phyloP scores from a whole-genome alignment of 2,113 vertebrate genomes.

The Pao palembangensis region DNA sequence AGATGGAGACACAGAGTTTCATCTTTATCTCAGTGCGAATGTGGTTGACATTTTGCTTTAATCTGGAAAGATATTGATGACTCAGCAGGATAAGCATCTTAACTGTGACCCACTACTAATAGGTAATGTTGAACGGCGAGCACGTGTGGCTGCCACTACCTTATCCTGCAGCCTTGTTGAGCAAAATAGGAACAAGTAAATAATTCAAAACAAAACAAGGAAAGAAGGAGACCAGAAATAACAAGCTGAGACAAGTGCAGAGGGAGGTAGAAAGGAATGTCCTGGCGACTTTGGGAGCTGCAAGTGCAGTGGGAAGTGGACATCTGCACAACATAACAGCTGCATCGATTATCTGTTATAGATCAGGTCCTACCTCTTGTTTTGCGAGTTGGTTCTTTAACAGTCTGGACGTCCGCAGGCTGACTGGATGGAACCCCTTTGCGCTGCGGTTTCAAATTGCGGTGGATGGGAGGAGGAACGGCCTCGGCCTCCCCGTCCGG shows the following conservation, averaged over 20 bases:
- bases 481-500: not conserved
- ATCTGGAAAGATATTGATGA: not conserved
- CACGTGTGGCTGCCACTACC: constrained; percentile 8
- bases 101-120: constrained; percentile 1
- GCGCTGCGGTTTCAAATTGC: constrained; percentile 64
- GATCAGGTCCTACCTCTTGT: constrained; percentile 24
- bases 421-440: constrained; percentile 22
- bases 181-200: constrained; percentile 41
- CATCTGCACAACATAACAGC: no score
- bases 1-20: not conserved
- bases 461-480: constrained; percentile 56
- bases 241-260: not conserved
- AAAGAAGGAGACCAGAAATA: not conserved
- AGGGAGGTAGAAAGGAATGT: not conserved
- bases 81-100: no score
- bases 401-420: constrained; percentile 11
- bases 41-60: not conserved
- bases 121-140: constrained; percentile 1
- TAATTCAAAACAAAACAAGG: constrained; percentile 44
- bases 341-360: no score
- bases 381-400: constrained; percentile 12
- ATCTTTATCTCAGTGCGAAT: not conserved
- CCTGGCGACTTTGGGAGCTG: constrained; percentile 1
- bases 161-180: constrained; percentile 1
- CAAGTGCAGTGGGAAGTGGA: not conserved